Evolutionary conservation across 2,113 vertebrate species (phyloP).

Genomic region (Epinephelus cyanopodus): DNA sequence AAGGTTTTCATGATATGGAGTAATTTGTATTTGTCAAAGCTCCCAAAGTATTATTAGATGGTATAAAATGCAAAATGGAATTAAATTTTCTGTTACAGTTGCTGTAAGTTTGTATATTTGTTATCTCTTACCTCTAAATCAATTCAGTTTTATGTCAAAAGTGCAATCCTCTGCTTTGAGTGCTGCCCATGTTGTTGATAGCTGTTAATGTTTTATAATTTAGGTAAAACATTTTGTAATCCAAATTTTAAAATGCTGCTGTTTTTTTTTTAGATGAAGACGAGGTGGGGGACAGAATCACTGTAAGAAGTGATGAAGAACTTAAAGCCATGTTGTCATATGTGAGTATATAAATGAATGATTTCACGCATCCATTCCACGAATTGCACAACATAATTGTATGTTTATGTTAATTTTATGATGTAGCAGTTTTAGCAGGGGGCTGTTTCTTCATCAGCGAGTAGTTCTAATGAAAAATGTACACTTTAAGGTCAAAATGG

Average conservation of each 20-base stretch:
- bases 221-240: background rate
- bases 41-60: background rate
- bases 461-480: slow-evolving; percentile 7
- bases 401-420: background rate
- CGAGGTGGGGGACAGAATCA: slow-evolving; percentile 98
- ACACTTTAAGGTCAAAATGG: background rate
- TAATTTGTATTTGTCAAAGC: background rate
- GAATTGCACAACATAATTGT: background rate
- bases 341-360: slow-evolving; percentile 84
- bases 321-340: slow-evolving; percentile 99
- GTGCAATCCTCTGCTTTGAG: background rate
- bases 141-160: no score
- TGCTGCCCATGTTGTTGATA: background rate
- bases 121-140: no score
- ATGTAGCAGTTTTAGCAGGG: background rate
- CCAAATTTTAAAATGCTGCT: background rate
- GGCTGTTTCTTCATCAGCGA: background rate
- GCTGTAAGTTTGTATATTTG: background rate
- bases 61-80: no score
- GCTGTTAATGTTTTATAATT: background rate
- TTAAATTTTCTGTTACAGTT: background rate
- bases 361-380: background rate
- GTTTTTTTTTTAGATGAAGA: slow-evolving; percentile 91
- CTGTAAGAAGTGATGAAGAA: slow-evolving; percentile 97
- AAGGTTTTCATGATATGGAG: background rate